phyloP scores from a whole-genome alignment of 2,888 invertebrate species.

The Cryptocheilus praepositus region DNA sequence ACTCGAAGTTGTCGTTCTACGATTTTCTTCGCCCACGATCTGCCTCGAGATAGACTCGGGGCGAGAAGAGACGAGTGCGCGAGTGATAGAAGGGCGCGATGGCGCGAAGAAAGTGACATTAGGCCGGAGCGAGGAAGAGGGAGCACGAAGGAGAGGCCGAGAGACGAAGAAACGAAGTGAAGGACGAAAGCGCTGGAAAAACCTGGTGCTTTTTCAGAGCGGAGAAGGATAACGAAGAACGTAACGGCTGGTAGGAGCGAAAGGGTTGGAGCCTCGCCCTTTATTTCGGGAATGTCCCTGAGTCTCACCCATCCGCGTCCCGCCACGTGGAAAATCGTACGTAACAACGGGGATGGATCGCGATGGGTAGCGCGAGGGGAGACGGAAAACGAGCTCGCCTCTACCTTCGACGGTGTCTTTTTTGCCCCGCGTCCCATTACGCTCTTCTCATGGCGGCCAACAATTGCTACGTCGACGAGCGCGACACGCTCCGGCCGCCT shows the following conservation, averaged over 20 bases:
- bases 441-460: slow-evolving; percentile 24
- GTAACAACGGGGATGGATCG: slow-evolving; percentile 34
- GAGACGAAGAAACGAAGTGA: neutral
- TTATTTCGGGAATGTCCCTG: slow-evolving; percentile 47
- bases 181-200: neutral
- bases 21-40: slow-evolving; percentile 48
- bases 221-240: slow-evolving; percentile 9
- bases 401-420: slow-evolving; percentile 10
- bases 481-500: slow-evolving; percentile 4
- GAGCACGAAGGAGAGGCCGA: neutral
- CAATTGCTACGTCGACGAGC: slow-evolving; percentile 33
- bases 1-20: slow-evolving; percentile 58
- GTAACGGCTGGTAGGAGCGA: slow-evolving; percentile 10
- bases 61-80: slow-evolving; percentile 30
- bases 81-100: slow-evolving; percentile 39
- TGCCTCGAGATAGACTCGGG: neutral
- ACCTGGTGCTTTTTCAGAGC: slow-evolving; percentile 9
- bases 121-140: neutral
- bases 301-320: slow-evolving; percentile 30
- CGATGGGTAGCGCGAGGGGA: slow-evolving; percentile 15
- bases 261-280: slow-evolving; percentile 24
- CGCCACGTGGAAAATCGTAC: slow-evolving; percentile 52
- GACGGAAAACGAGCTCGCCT: slow-evolving; percentile 4
- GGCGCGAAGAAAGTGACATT: neutral
- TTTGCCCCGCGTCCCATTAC: slow-evolving; percentile 40